Evolutionary conservation across 2,113 vertebrate genomes (phyloP), one percentile per base, ranked within the genome.

Genomic region (Thalassoma bifasciatum): DNA sequence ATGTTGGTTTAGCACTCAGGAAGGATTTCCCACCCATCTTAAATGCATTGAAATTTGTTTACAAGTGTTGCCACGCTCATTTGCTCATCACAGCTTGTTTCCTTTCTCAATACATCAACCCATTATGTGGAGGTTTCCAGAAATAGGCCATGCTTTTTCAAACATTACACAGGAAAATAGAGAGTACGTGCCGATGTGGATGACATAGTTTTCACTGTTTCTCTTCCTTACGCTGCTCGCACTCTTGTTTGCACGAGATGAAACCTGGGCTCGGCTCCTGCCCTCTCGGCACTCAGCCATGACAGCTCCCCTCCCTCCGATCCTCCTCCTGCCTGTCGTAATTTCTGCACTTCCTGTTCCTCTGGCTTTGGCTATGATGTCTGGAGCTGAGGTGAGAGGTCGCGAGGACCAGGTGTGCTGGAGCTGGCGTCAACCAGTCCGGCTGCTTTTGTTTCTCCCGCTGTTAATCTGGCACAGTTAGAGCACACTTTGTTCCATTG

Each of bases 381-480:
- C 62, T 72, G 66, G 65, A 78, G 63, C 77, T 19, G 63, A 86
- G 88, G 87, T 84, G 68, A 89, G 58, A 86, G 89, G 83, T 89
- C 47, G 1, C 5, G 10, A 38, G 54, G 86, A 86, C 67, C 87
- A 87, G 87, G 89, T 92, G 90, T 77, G 77, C 62, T 10, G 63
- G 52, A 77, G 69, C 65, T 72, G 79, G 79, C 79, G 42, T 53
- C 38, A 23, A 75, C 75, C 37, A 26, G 59, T 70, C 66, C 50
- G 63, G 26, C 77, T 46, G 76, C 82, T 74, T 85, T 85, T 74
- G 75, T 77, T 37, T 75, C 77, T 65, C 82, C 75, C 51, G 65
- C 83, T 77, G 83, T 75, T 83, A 66, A 61, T 81, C 80, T 84
- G 86, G 79, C 84, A 58, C 11, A 0, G 16, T 7, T 58, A 2